These are phyloP conservation scores for Drosophila pegasa DNA, from an alignment of 2,888 invertebrate genomes.

Conservation along the genomic window DNA sequence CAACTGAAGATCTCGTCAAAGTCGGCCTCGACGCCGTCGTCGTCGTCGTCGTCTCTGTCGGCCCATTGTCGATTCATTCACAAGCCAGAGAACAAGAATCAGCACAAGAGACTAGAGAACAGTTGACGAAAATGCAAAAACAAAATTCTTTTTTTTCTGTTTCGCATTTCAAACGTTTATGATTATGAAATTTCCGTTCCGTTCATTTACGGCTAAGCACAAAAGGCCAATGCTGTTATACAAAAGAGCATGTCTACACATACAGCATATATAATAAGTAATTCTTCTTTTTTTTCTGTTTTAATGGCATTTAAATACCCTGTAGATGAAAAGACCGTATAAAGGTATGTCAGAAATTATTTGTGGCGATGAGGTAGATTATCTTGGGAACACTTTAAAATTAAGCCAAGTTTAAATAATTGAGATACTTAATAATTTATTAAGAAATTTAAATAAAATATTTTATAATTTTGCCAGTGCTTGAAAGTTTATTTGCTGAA, in stretches of 20 bases:
- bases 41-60: constrained; percentile 14
- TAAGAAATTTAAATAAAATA: not conserved
- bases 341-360: not conserved
- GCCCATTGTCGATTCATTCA: constrained; percentile 59
- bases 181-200: constrained; percentile 77
- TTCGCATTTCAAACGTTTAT: constrained; percentile 48
- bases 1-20: constrained; percentile 33
- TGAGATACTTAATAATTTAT: not conserved
- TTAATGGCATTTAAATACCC: constrained; percentile 47
- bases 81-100: constrained; percentile 13
- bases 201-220: constrained; percentile 51
- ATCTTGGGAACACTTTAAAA: not conserved
- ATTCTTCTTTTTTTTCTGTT: constrained; percentile 41
- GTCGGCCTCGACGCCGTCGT: constrained; percentile 19
- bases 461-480: not conserved
- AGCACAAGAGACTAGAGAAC: constrained; percentile 18
- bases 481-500: too few species aligned
- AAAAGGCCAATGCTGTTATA: constrained; percentile 53
- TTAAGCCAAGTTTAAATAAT: not conserved
- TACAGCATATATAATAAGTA: constrained; percentile 36
- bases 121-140: constrained; percentile 52
- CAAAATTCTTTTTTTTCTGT: constrained; percentile 45
- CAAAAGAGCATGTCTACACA: constrained; percentile 55
- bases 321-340: not conserved
- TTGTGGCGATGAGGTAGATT: too few species aligned